phyloP scores from a whole-genome alignment of 2,888 invertebrate species.

The Drosophila nigritarsus region DNA sequence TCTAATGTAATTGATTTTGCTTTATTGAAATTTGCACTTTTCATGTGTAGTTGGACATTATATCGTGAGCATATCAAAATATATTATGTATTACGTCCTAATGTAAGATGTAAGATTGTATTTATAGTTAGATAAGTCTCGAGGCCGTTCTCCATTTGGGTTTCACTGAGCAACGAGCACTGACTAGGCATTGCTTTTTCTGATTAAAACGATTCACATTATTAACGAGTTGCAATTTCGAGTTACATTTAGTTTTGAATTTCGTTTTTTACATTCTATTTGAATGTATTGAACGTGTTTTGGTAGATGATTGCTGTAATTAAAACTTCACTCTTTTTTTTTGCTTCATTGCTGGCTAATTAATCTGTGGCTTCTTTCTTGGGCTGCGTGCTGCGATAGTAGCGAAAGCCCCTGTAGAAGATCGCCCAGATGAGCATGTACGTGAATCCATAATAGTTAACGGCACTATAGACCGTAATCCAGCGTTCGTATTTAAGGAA shows the following conservation, averaged over 20 bases:
- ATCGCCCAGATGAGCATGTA: slow-evolving; percentile 88
- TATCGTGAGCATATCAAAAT: slow-evolving; percentile 68
- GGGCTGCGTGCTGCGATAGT: slow-evolving; percentile 5
- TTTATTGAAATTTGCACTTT: slow-evolving; percentile 51
- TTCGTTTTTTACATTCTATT: neutral
- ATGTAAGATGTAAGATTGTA: slow-evolving; percentile 53
- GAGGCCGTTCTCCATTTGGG: slow-evolving; percentile 20
- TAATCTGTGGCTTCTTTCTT: slow-evolving; percentile 44
- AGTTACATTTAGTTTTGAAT: slow-evolving; percentile 14
- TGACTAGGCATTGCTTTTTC: slow-evolving; percentile 52
- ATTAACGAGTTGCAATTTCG: slow-evolving; percentile 32
- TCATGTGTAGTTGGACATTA: slow-evolving; percentile 21
- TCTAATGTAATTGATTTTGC: slow-evolving; percentile 35
- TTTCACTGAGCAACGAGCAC: slow-evolving; percentile 34
- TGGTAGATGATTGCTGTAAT: slow-evolving; percentile 2
- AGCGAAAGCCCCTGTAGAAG: slow-evolving; percentile 60
- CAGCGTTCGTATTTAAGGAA: slow-evolving; percentile 90
- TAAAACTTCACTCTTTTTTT: neutral
- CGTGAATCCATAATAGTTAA: slow-evolving; percentile 90
- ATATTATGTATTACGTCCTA: slow-evolving; percentile 43
- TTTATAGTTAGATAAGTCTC: slow-evolving; percentile 61
- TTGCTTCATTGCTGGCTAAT: neutral
- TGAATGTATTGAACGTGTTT: slow-evolving; percentile 10
- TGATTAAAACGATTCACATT: slow-evolving; percentile 23
- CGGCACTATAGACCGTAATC: slow-evolving; percentile 87